Conservation (phyloP, 2,888 invertebrate genomes). For the Ommatoiulus sabulosus region DNA sequence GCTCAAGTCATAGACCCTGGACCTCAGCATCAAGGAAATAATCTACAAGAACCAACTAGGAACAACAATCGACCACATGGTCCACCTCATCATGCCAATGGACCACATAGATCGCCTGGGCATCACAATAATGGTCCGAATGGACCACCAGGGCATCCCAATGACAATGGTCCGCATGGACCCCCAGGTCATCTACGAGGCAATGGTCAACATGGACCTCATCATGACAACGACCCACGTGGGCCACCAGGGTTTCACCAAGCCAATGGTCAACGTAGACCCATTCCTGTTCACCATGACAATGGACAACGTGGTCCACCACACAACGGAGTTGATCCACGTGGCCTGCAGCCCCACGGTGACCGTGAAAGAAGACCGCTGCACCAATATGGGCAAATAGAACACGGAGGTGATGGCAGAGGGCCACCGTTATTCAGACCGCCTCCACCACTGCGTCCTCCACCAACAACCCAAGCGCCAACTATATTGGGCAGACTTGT, state of each 20-base stretch:
- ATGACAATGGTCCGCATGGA: too few species aligned
- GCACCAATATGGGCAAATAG: background rate
- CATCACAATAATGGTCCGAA: background rate
- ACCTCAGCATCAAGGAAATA: background rate
- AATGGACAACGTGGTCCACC: background rate
- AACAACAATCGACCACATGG: background rate
- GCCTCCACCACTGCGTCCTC: conserved; percentile 16
- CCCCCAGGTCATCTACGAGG: too few species aligned
- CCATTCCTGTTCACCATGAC: background rate
- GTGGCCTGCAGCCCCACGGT: background rate
- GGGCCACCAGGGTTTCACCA: background rate
- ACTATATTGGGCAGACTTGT: conserved; percentile 28
- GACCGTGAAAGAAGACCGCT: conserved; percentile 2
- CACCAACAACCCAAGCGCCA: background rate
- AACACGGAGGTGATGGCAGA: background rate
- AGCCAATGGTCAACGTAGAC: background rate
- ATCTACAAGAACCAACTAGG: background rate
- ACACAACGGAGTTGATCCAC: background rate
- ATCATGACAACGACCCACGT: too few species aligned
- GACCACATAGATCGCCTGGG: background rate
- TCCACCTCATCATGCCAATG: background rate
- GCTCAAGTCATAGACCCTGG: background rate
- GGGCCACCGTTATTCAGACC: background rate
- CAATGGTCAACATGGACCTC: too few species aligned
- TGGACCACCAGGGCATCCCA: background rate